Base-by-base conservation (phyloP, 2,797 vertebrate species). In the Melanogrammus aeglefinus region DNA sequence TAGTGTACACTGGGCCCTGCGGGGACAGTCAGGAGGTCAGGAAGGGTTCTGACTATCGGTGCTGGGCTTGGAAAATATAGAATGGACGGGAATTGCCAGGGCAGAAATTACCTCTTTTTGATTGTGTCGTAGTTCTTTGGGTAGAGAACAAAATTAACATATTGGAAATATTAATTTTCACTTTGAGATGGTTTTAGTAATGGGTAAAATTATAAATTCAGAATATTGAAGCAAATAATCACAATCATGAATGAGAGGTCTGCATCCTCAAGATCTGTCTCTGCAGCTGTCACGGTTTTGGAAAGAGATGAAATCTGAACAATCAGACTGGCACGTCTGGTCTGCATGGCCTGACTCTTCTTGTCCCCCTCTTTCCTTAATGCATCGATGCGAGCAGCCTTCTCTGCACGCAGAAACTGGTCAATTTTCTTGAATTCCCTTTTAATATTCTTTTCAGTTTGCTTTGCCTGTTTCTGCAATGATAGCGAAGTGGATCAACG, bases 231-330 rank as follows among this genome's bases (percentile, higher is more conserved):
- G 16, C 13, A 72, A 16, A 36, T 72, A 72, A 72, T 72, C 29
- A 90, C 89, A 84, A 75, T 72, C 76, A 90, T 81, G 3, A 90
- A 83, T 38, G 71, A 0, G 18, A 79, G 0, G 13, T 82, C 81
- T 0, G 41, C 74, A 13, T 79, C 33, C 36, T 38, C 79, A n/a
- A 75, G 76, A 21, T 84, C 66, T 6, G 0, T 4, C 39, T 84
- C 0, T 24, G 70, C 24, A 69, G 57, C 51, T 18, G 1, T 8
- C 33, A 87, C 79, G 29, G 8, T 85, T 0, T 83, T 10, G 2
- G 7, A 16, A 21, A 88, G 76, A 18, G 70, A 79, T 14, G 0
- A 44, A n/a, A 85, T 84, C 79, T 82, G 79, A 31, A 51, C 14
- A 0, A 9, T 69, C 77, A 87, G 5, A 27, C 82, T 80, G 5